Evolutionary conservation across 2,113 vertebrate genomes (phyloP), one percentile per base, ranked within the genome.

Genomic region (Salvelinus namaycush): DNA sequence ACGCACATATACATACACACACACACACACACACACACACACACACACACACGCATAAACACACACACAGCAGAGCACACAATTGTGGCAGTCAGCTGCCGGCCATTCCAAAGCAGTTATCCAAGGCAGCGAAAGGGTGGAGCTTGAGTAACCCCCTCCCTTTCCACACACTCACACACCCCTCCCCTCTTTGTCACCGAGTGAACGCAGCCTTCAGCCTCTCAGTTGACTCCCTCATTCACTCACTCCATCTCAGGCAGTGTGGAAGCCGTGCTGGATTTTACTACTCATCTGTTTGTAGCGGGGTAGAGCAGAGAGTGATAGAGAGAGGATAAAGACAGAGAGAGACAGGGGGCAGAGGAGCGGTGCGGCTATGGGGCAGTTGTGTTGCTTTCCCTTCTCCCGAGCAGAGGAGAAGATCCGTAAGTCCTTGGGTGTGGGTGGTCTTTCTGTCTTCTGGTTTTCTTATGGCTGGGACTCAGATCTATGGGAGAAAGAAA

Each of bases 371-470:
- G 92, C 92, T 93, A 98, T 98, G 97, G 97, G 97, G 87, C 97
- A 98, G 92, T 95, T 98, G 77, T 98, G 97, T 95, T 98, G 97
- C 92, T 97, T 98, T 78, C 96, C 96, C 16, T 97, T 98, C 92
- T 94, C 95, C 79, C 91, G 96, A 86, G 92, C 94, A 0, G 95
- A 97, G 87, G 95, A 95, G 74, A 98, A 98, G 91, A 96, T 95
- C 95, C 92, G 97, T 98, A 93, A 97, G 96, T 95, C 82, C 84
- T 79, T 81, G 84, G 66, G 82, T 88, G 87, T 83, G 85, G 73
- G 83, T 76, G 81, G 83, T 95, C 87, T 94, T 66, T 95, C 90
- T 87, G 90, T 93, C 87, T 86, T 34, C 29, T 27, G 49, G 54
- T 62, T 22, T 62, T n/a, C n/a, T 7, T 60, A n/a, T 60, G 59